phyloP scores from a whole-genome alignment of 2,888 invertebrate species.

The Camponotus fellah region DNA sequence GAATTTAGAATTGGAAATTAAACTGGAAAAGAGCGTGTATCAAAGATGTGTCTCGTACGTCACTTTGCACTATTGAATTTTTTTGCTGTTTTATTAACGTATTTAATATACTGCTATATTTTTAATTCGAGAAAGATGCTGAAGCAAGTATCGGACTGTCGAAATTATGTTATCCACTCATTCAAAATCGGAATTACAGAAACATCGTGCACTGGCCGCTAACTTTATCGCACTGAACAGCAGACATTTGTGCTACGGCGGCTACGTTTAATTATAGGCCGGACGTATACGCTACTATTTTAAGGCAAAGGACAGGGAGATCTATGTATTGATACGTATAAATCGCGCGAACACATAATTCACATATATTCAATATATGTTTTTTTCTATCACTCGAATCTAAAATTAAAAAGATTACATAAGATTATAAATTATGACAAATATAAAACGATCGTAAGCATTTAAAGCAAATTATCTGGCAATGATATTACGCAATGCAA shows the following conservation, averaged over 20 bases:
- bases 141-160: neutral
- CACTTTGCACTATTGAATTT: neutral
- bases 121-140: neutral
- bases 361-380: neutral
- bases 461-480: neutral
- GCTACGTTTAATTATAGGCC: slow-evolving; percentile 52
- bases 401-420: neutral
- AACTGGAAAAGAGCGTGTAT: neutral
- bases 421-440: neutral
- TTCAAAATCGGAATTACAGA: slow-evolving; percentile 12
- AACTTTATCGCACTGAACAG: slow-evolving; percentile 42
- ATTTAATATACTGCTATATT: slow-evolving; percentile 4
- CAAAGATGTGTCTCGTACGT: neutral
- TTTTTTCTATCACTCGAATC: neutral
- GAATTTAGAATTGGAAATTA: neutral
- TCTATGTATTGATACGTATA: slow-evolving; percentile 8
- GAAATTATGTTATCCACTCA: neutral
- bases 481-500: neutral
- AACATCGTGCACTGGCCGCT: slow-evolving; percentile 49
- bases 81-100: neutral
- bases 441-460: neutral
- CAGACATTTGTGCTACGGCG: slow-evolving; percentile 7
- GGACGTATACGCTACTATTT: slow-evolving; percentile 23
- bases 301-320: neutral
- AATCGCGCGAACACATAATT: neutral